Conservation (phyloP, 1,140 invertebrate species). For the Lepidurus arcticus region DNA sequence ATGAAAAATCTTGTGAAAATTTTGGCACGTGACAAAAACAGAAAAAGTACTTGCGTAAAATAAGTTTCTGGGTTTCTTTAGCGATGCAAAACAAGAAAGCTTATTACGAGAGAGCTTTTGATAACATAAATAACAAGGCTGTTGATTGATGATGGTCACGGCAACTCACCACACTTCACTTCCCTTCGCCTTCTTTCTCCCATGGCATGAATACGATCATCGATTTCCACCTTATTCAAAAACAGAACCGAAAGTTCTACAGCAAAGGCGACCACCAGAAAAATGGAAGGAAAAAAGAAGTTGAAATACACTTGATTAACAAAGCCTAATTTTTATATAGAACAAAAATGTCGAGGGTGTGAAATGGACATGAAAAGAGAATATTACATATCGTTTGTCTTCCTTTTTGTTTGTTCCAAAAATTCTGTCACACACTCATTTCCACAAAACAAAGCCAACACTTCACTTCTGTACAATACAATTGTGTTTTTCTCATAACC, state of each 20-base stretch:
- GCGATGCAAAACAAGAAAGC: background rate
- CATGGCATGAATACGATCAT: background rate
- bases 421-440: constrained; percentile 2
- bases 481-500: constrained; percentile 16
- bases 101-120: background rate
- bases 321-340: constrained; percentile 20
- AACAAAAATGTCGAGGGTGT: background rate
- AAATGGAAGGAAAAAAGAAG: background rate
- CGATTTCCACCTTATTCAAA: constrained; percentile 2
- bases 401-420: background rate
- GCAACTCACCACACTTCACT: constrained; percentile 8
- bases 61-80: background rate
- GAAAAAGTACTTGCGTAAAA: background rate
- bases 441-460: background rate
- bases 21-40: constrained; percentile 6
- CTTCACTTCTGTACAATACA: background rate
- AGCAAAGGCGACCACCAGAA: background rate
- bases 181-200: background rate
- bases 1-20: background rate
- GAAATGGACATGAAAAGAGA: constrained; percentile 11
- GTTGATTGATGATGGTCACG: background rate
- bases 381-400: constrained; percentile 6
- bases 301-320: constrained; percentile 15
- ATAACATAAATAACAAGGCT: constrained; percentile 7
- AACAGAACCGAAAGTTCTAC: background rate